Evolutionary conservation across 1,140 invertebrate species (phyloP), one percentile per base, ranked within the genome.

Genomic region (Drosophila parabipectinata): DNA sequence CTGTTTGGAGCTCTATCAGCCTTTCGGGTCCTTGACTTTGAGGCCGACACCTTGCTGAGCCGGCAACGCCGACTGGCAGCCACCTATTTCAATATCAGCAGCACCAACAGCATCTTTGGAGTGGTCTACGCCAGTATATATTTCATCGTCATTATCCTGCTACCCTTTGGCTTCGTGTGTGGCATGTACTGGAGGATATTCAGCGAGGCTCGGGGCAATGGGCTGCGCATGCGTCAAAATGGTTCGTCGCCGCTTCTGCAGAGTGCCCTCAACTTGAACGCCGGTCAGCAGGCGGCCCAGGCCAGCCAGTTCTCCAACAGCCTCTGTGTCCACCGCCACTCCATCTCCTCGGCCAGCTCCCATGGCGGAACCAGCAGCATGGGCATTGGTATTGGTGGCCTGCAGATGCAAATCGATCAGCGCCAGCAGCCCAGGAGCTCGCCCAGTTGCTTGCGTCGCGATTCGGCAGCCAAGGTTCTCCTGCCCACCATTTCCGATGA

Each of bases 101-200:
- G 73, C 51, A 78, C 83, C 0, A 91, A 76, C 48, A 90, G 69
- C 53, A 91, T 91, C 26, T 92, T 92, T 21, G 80, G 76, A 5
- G 75, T 92, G 32, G 54, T 79, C 6, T 92, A 77, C 48, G 83
- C 93, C 8, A 75, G 93, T 5, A 72, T 90, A 0, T 94, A 94
- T 72, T 93, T 93, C 44, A 77, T 94, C 2, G 77, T 94, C 0
- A 93, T 94, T 15, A 96, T 96, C 61, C 75, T 95, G n/a, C 77
- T 95, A 45, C 96, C 96, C 0, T 94, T 96, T 54, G 77, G 94
- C 9, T 94, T 94, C 1, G 94, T 96, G 3, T 94, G 94, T 41
- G 95, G 95, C 92, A 95, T 96, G 61, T 96, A 96, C 82, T 92
- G 94, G 47, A 94, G 94, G 39, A 96, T 96, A 59, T 96, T 96